phyloP scores from a whole-genome alignment of 2,113 vertebrate genomes.

The Pycnonotus jocosus region DNA sequence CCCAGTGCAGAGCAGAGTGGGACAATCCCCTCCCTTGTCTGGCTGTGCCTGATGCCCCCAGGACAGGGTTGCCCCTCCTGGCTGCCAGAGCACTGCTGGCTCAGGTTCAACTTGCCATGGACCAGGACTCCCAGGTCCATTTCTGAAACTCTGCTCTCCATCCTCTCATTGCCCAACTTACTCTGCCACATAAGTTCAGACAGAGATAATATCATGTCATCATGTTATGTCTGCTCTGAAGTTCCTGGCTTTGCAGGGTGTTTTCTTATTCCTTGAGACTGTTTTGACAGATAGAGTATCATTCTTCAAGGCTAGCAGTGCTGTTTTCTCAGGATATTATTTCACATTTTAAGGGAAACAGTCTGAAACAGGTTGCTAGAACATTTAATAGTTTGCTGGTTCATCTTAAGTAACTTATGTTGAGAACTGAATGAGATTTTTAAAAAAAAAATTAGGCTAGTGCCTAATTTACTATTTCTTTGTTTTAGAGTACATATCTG shows the following conservation, averaged over 20 bases:
- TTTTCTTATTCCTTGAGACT: not conserved
- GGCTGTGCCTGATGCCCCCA: not conserved
- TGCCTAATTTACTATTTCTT: not conserved
- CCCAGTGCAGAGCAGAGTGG: fast-evolving
- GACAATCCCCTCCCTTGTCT: not conserved
- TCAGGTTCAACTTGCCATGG: not conserved
- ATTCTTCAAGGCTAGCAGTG: not conserved
- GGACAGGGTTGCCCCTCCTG: not conserved
- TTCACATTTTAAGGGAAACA: not conserved
- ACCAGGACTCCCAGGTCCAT: not conserved
- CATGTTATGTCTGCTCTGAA: not conserved
- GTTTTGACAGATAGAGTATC: not conserved
- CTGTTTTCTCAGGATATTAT: not conserved
- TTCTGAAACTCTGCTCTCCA: fast-evolving
- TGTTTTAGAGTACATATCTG: not conserved
- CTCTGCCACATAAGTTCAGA: not conserved
- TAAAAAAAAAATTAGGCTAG: not conserved
- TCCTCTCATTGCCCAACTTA: not conserved
- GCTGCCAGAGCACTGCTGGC: not conserved
- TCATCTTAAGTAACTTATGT: not conserved
- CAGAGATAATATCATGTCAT: not conserved
- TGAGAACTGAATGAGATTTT: not conserved
- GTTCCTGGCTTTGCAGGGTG: not conserved
- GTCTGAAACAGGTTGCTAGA: not conserved
- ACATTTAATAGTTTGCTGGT: not conserved